phyloP scores from a whole-genome alignment of 2,113 vertebrate species.

The Rostratula benghalensis region DNA sequence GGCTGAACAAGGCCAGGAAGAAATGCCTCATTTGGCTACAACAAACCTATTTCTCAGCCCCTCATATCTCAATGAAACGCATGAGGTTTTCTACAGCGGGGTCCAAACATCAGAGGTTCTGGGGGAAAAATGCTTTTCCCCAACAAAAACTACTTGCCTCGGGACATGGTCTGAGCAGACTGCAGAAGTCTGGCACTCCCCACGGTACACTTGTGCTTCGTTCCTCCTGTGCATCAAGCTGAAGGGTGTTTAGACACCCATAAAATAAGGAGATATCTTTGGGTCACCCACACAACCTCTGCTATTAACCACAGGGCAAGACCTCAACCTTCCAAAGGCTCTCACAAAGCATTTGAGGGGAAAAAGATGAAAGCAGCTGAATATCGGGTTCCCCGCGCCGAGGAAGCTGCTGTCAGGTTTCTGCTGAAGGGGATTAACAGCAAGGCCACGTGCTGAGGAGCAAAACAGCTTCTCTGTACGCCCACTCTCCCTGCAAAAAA shows the following conservation, averaged over 20 bases:
- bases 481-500: conserved; percentile 45
- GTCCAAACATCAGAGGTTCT: background rate
- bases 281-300: background rate
- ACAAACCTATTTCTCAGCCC: background rate
- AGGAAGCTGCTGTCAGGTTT: conserved; percentile 46
- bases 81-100: fast-evolving
- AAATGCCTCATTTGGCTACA: background rate
- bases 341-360: background rate
- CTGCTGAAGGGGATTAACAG: conserved; percentile 22
- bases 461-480: conserved; percentile 9
- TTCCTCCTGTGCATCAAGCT: background rate
- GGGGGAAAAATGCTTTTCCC: background rate
- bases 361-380: conserved; percentile 10
- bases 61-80: background rate
- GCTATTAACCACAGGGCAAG: background rate
- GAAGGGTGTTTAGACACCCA: background rate
- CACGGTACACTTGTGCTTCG: background rate
- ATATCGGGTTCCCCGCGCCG: background rate
- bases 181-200: background rate
- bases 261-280: background rate
- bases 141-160: background rate
- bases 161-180: background rate
- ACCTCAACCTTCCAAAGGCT: background rate
- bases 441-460: conserved; percentile 23
- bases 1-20: background rate